phyloP scores from a whole-genome alignment of 2,113 vertebrate species.

The Chlorodrepanis virens region DNA sequence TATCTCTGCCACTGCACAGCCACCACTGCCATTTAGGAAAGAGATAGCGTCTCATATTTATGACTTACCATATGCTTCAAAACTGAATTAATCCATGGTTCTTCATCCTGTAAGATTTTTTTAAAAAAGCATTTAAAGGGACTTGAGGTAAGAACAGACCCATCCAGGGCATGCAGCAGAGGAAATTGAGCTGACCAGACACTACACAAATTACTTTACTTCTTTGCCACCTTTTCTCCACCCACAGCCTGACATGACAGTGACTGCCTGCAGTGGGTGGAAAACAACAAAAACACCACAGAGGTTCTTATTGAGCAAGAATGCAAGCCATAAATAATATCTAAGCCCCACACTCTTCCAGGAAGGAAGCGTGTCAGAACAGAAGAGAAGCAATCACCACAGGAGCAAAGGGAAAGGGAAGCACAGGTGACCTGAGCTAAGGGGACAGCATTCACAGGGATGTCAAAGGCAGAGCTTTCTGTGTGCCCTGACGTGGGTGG shows the following conservation, averaged over 20 bases:
- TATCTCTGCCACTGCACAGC: neutral
- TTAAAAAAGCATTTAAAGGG: neutral
- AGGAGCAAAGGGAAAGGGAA: neutral
- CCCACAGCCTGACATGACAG: neutral
- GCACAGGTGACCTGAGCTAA: neutral
- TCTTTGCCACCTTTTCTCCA: neutral
- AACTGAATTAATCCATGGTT: too few relatives aligned
- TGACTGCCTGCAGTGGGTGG: neutral
- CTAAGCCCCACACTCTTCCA: neutral
- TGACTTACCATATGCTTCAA: neutral
- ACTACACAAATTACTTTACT: neutral
- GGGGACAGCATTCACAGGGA: rapidly evolving
- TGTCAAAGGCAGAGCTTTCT: neutral
- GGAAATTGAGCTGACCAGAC: neutral
- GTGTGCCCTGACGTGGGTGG: rapidly evolving
- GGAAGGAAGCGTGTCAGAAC: neutral
- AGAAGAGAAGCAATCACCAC: neutral
- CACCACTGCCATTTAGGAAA: neutral
- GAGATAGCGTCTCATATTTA: neutral
- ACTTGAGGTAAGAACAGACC: neutral
- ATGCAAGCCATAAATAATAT: neutral
- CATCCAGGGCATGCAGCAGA: neutral
- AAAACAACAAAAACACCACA: neutral
- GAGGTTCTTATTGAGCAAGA: neutral
- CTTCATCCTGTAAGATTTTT: neutral